phyloP scores from a whole-genome alignment of 2,113 vertebrate genomes.

The Lampris incognitus region DNA sequence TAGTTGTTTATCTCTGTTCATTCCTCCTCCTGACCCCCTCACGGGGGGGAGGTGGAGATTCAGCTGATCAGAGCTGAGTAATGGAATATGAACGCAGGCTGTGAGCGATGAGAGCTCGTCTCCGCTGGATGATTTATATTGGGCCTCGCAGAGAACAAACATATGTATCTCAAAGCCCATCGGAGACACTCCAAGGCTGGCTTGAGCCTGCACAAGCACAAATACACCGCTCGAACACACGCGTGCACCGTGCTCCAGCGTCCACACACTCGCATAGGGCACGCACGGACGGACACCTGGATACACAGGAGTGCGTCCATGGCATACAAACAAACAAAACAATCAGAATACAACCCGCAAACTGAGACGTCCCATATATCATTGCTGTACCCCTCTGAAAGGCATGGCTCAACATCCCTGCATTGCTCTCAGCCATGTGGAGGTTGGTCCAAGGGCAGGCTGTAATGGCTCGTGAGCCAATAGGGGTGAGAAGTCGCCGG shows the following conservation, averaged over 20 bases:
- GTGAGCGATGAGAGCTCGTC: slow-evolving; percentile 65
- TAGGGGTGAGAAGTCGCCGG: background rate
- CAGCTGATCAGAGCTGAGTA: slow-evolving; percentile 68
- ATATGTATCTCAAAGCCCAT: slow-evolving; percentile 63
- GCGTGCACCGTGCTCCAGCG: background rate
- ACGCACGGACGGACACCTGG: background rate
- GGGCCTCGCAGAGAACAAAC: slow-evolving; percentile 47
- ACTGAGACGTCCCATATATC: slow-evolving; percentile 8
- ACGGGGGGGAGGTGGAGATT: slow-evolving; percentile 66
- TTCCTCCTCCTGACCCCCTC: slow-evolving; percentile 60
- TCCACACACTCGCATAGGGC: background rate
- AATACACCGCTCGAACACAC: background rate
- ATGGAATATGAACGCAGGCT: slow-evolving; percentile 64
- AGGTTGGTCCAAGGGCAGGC: slow-evolving; percentile 22
- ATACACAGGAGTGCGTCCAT: too few species aligned
- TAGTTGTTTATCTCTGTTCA: slow-evolving; percentile 70
- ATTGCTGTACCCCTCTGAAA: slow-evolving; percentile 18
- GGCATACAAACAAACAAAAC: slow-evolving; percentile 3
- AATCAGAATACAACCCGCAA: background rate
- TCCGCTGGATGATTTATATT: slow-evolving; percentile 67
- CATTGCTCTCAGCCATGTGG: background rate
- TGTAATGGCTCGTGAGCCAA: slow-evolving; percentile 1
- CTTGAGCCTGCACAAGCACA: slow-evolving; percentile 14
- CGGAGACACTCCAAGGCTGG: slow-evolving; percentile 48
- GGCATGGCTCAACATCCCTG: slow-evolving; percentile 12